phyloP scores from a whole-genome alignment of 2,113 vertebrate genomes.

The Neogobius melanostomus region DNA sequence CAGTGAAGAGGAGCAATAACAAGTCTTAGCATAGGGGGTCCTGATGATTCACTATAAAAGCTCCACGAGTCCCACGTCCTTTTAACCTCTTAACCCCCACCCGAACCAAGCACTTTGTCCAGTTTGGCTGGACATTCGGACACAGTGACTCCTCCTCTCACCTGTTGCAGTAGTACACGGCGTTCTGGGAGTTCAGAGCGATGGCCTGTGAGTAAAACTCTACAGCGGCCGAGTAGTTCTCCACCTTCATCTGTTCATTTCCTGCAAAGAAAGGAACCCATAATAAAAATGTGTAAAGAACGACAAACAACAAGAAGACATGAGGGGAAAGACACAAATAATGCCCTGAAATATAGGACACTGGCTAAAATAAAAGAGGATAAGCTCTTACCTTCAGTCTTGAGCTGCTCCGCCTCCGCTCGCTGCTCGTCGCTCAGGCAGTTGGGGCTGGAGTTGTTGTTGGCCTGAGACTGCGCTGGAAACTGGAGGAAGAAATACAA shows the following conservation, averaged over 20 bases:
- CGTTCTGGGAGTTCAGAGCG: slow-evolving; percentile 88
- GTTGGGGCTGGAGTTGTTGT: slow-evolving; percentile 59
- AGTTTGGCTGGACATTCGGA: too few species aligned
- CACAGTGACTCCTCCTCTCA: slow-evolving; percentile 31
- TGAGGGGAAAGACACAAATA: too few species aligned
- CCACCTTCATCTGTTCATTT: slow-evolving; percentile 96
- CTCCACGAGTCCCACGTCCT: too few species aligned
- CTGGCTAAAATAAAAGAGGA: not conserved
- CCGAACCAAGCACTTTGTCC: too few species aligned
- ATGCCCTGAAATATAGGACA: too few species aligned
- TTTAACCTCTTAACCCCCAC: too few species aligned
- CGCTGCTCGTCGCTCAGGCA: slow-evolving; percentile 82
- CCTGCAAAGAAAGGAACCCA: slow-evolving; percentile 68
- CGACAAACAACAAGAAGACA: too few species aligned
- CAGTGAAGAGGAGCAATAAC: too few species aligned
- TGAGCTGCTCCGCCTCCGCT: slow-evolving; percentile 88
- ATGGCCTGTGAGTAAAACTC: slow-evolving; percentile 93
- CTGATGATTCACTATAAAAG: too few species aligned
- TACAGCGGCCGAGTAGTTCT: slow-evolving; percentile 88
- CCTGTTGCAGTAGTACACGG: slow-evolving; percentile 98
- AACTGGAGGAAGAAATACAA: slow-evolving; percentile 11
- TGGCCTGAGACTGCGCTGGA: slow-evolving; percentile 69
- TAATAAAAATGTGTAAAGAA: not conserved
- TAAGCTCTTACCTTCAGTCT: slow-evolving; percentile 83
- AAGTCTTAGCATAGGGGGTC: too few species aligned